A percentile compares a stretch with the other conserved stretches of the same genome.
Evolutionary conservation across 2,113 vertebrate species (phyloP).

Genomic region (Micronycteris hirsuta): DNA sequence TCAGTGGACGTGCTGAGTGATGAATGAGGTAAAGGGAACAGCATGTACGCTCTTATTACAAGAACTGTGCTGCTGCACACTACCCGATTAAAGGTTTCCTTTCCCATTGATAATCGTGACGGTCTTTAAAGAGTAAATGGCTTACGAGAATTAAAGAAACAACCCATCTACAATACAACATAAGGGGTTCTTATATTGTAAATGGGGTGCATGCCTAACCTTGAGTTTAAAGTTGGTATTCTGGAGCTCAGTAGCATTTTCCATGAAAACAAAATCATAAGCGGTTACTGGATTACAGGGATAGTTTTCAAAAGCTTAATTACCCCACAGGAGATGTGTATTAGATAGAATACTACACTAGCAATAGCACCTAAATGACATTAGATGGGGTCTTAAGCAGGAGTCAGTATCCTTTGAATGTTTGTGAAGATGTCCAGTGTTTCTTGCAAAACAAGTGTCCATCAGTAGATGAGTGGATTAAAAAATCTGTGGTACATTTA

Average conservation of each 20-base stretch:
- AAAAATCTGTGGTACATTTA: too few species aligned
- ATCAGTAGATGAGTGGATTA: too few species aligned
- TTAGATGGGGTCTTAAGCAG: background rate
- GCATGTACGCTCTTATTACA: background rate
- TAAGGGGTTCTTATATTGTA: background rate
- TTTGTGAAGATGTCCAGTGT: background rate
- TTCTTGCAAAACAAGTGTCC: background rate
- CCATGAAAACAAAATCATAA: conserved; percentile 6
- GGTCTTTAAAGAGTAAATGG: background rate
- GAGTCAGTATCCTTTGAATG: background rate
- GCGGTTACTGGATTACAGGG: background rate
- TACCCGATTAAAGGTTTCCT: background rate
- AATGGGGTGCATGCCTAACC: background rate
- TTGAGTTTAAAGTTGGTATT: conserved; percentile 9
- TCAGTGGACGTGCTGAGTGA: background rate
- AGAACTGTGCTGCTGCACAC: background rate
- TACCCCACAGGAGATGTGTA: background rate
- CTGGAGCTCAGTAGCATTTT: conserved; percentile 27
- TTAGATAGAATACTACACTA: background rate
- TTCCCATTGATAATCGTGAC: background rate
- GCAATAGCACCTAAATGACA: background rate
- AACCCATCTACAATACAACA: background rate
- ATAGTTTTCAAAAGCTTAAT: background rate
- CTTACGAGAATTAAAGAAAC: background rate
- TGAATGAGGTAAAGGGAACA: background rate